A percentile compares a stretch with the other conserved stretches of the same genome.
These are phyloP conservation scores for Peromyscus maniculatus DNA, from an alignment of 2,113 vertebrate genomes.

Conservation along the genomic window DNA sequence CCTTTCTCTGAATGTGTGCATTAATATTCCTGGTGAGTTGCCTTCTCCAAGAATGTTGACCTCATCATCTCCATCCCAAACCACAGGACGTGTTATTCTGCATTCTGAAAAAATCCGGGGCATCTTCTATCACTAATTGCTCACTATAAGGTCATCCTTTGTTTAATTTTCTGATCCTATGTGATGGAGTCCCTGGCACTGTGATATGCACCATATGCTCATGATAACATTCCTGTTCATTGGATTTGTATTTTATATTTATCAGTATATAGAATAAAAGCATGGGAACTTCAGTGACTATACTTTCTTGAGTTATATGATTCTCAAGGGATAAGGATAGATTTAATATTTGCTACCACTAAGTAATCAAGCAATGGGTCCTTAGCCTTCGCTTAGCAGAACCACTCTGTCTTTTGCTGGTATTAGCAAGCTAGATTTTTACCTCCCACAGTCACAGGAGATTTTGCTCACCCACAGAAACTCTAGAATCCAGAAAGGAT, in stretches of 20 bases:
- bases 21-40: not conserved
- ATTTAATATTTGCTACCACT: not conserved
- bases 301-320: slow-evolving; percentile 25
- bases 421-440: not conserved
- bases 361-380: not conserved
- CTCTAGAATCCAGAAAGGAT: not conserved
- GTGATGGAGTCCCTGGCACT: not conserved
- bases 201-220: not conserved
- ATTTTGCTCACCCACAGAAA: not conserved
- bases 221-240: not conserved
- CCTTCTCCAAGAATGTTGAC: not conserved
- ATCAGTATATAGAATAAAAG: not conserved
- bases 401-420: not conserved
- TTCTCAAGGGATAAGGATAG: not conserved
- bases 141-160: not conserved
- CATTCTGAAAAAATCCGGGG: not conserved
- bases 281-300: not conserved
- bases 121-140: not conserved
- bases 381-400: not conserved
- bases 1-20: not conserved
- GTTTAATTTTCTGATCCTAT: not conserved
- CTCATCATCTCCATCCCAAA: not conserved
- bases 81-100: not conserved
- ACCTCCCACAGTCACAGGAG: not conserved
- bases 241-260: not conserved